A percentile compares a stretch with the other conserved stretches of the same genome.
Evolutionary conservation across 2,888 invertebrate species (phyloP).

Genomic region (Eupeodes latifasciatus): DNA sequence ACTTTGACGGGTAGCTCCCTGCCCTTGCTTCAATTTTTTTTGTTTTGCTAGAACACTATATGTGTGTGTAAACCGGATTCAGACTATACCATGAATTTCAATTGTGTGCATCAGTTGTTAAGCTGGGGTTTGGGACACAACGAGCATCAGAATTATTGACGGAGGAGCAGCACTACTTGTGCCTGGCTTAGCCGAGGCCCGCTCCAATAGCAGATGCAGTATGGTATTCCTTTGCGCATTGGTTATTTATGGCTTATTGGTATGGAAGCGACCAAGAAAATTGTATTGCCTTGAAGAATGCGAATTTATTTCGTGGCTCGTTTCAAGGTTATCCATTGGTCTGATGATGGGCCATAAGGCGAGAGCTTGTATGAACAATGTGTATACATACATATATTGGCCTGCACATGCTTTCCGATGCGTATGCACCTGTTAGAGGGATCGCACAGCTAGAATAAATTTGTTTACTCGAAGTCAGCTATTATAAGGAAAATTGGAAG

Average conservation of each 20-base stretch:
- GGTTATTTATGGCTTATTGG: constrained; percentile 69
- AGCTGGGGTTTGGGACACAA: neutral
- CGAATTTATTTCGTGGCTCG: constrained; percentile 72
- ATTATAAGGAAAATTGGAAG: constrained; percentile 37
- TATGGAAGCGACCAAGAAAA: constrained; percentile 45
- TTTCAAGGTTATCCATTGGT: constrained; percentile 71
- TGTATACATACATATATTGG: neutral
- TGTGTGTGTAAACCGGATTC: constrained; percentile 64
- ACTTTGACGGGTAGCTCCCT: constrained; percentile 61
- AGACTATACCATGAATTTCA: constrained; percentile 67
- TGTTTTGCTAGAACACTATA: neutral
- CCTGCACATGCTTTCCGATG: constrained; percentile 8
- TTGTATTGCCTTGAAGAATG: constrained; percentile 68
- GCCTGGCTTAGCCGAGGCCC: neutral
- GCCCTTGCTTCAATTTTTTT: neutral
- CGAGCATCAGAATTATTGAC: constrained; percentile 52
- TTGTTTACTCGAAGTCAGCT: neutral
- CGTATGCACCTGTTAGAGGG: constrained; percentile 63
- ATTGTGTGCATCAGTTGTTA: constrained; percentile 57
- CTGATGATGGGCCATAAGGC: constrained; percentile 1
- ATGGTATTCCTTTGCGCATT: constrained; percentile 48
- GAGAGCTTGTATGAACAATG: neutral
- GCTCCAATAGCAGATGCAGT: neutral
- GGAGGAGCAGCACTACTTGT: constrained; percentile 41
- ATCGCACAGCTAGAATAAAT: constrained; percentile 24